Percentiles rank a stretch among this genome's conserved stretches.
These are phyloP conservation scores for Gymnoscelis rufifasciata DNA, from an alignment of 2,888 invertebrate genomes.

Conservation along the genomic window DNA sequence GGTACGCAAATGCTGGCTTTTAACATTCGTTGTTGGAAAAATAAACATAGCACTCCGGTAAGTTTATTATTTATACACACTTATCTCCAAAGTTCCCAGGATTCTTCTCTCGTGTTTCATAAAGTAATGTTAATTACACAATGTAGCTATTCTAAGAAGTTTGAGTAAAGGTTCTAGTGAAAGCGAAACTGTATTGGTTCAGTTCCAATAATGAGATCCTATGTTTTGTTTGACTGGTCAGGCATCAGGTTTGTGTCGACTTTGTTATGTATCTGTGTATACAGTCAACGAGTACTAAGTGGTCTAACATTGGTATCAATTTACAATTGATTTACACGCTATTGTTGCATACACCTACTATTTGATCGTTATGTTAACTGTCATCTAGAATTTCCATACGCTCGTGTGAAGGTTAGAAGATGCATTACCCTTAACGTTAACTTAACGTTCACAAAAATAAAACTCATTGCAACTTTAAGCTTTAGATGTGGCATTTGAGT, in stretches of 20 bases:
- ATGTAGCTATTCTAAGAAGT: constrained; percentile 27
- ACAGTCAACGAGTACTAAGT: constrained; percentile 12
- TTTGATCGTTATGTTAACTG: not conserved
- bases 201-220: constrained; percentile 21
- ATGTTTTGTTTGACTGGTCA: constrained; percentile 23
- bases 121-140: constrained; percentile 32
- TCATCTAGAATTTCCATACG: not conserved
- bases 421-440: too few species aligned
- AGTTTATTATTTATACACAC: constrained; percentile 50
- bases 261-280: constrained; percentile 1
- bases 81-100: constrained; percentile 34
- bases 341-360: constrained; percentile 1
- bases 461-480: too few species aligned
- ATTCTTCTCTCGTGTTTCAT: constrained; percentile 30
- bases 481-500: too few species aligned
- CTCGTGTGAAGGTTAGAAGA: not conserved
- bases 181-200: constrained; percentile 44
- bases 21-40: constrained; percentile 57
- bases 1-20: constrained; percentile 58
- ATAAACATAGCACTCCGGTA: constrained; percentile 71
- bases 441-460: too few species aligned
- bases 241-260: constrained; percentile 17
- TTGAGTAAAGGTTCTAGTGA: constrained; percentile 37
- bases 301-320: constrained; percentile 17
- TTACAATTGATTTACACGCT: constrained; percentile 8